These are phyloP conservation scores for Paraplagusia blochii DNA, from an alignment of 2,113 vertebrate genomes.

Conservation along the genomic window DNA sequence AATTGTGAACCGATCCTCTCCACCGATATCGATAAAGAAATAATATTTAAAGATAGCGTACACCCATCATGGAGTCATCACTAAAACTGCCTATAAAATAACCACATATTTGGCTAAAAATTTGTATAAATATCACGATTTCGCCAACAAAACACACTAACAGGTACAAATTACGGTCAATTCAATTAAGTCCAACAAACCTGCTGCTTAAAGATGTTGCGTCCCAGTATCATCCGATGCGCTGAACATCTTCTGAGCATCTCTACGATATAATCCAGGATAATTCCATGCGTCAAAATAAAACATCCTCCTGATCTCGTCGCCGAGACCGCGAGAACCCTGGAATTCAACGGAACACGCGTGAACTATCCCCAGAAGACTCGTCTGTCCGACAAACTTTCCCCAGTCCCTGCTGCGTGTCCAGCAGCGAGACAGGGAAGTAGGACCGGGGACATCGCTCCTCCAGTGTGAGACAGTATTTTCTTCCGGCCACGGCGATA, in stretches of 20 bases:
- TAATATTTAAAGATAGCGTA: too few relatives aligned
- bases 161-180: too few relatives aligned
- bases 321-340: not conserved
- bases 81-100: too few relatives aligned
- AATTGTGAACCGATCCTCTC: not conserved
- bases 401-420: slow-evolving; percentile 6
- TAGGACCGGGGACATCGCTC: slow-evolving; percentile 2
- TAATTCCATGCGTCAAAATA: slow-evolving; percentile 31
- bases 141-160: too few relatives aligned
- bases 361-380: slow-evolving; percentile 37
- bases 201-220: slow-evolving; percentile 32
- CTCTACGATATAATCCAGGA: slow-evolving; percentile 34
- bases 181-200: slow-evolving; percentile 45
- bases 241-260: slow-evolving; percentile 23
- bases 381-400: slow-evolving; percentile 14
- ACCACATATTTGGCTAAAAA: too few relatives aligned
- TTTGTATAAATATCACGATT: too few relatives aligned
- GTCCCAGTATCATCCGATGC: slow-evolving; percentile 24
- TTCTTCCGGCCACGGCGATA: not conserved
- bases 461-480: slow-evolving; percentile 9
- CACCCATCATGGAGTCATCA: too few relatives aligned
- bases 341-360: slow-evolving; percentile 17
- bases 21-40: not conserved
- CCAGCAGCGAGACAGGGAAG: slow-evolving; percentile 21
- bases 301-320: not conserved